Evolutionary conservation across 2,797 vertebrate genomes (phyloP), one percentile per base, ranked within the genome.

Genomic region (Molothrus ater): DNA sequence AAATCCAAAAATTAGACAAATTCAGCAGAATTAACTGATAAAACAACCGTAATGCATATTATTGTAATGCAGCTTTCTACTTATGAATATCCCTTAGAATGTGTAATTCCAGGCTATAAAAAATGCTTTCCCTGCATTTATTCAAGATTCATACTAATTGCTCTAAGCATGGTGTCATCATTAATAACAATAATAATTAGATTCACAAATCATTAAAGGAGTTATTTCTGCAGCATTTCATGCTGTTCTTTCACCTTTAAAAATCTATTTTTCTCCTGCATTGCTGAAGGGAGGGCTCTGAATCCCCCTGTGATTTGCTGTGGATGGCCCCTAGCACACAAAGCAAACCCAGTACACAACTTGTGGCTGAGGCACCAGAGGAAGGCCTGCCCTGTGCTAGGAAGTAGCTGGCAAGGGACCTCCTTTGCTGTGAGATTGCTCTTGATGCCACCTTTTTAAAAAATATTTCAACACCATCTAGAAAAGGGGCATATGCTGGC

Each of bases 131-230:
- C 53, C 34, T 94, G 34, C 78, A 80, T 94, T 96, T 90, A 53
- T 88, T 85, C 69, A 78, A 83, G 28, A 43, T 38, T 75, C 76
- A 8, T 78, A 84, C 79, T 88, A 86, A 79, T 83, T 59, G 32
- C 70, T 82, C 11, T 71, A 82, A 92, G 74, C 54, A 72, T 65
- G 54, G 25, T 66, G 78, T 38, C 47, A 74, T 87, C 65, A 78
- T 86, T 95, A 90, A 93, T 56, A 94, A 50, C 8, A 81, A 61
- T 68, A 92, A 89, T 69, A 84, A 76, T 92, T 88, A 82, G 38
- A 80, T 82, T 42, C 25, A 63, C 69, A 20, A 86, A 72, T 84
- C 48, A 70, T 93, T 88, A 85, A 90, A 84, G 14, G 60, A 84
- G 51, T 48, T 29, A 59, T 21, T 90, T 93, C 59, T 80, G 48